Conservation (phyloP, 2,113 vertebrate species). For the Daphoenositta chrysoptera region DNA sequence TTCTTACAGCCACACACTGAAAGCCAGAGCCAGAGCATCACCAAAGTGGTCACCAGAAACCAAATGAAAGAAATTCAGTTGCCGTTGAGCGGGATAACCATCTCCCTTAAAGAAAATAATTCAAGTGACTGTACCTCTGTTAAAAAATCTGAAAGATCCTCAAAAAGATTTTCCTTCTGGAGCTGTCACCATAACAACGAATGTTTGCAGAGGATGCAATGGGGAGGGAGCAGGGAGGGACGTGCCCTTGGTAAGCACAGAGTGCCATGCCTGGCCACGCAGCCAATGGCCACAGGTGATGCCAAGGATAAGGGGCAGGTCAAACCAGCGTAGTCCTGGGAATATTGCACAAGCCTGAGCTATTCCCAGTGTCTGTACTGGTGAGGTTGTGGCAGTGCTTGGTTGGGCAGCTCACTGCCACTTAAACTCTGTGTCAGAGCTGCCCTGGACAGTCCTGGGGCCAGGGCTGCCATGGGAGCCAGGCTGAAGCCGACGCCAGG, state of each 20-base stretch:
- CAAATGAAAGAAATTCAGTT: not conserved
- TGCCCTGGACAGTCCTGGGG: not conserved
- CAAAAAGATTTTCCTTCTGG: not conserved
- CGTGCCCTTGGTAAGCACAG: not conserved
- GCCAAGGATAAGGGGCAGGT: not conserved
- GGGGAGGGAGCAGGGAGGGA: not conserved
- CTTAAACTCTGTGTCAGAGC: not conserved
- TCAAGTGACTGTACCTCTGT: not conserved
- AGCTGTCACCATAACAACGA: slow-evolving; percentile 21
- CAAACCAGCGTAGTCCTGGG: not conserved
- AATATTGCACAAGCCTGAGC: not conserved
- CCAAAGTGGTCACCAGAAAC: not conserved
- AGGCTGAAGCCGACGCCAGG: not conserved
- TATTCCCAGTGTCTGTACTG: not conserved
- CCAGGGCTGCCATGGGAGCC: not conserved
- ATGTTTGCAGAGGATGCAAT: not conserved
- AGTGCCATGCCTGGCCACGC: not conserved
- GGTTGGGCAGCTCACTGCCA: not conserved
- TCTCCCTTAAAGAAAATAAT: not conserved
- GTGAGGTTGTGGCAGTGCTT: not conserved
- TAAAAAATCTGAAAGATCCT: not conserved
- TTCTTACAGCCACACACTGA: not conserved
- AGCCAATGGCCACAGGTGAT: fast-evolving
- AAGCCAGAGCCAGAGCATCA: not conserved
- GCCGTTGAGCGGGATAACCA: not conserved